Conservation (phyloP, 2,113 vertebrate species). For the Mustelus asterias region DNA sequence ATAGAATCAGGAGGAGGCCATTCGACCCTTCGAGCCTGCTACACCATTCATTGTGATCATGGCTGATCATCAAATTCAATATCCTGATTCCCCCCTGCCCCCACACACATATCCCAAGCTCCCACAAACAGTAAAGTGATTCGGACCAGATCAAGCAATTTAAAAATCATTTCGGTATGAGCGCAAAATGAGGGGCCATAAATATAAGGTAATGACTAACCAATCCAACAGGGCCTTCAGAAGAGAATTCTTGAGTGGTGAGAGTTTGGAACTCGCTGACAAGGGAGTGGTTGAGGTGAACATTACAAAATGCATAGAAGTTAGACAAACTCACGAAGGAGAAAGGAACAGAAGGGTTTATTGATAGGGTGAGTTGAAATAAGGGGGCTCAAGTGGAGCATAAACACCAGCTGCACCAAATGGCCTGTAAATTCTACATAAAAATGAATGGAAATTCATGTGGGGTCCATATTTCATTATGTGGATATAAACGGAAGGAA, state of each 20-base stretch:
- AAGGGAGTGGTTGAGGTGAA: neutral
- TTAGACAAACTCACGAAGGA: neutral
- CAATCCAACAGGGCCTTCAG: neutral
- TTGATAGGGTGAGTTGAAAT: neutral
- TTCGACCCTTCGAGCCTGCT: too few relatives aligned
- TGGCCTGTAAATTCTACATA: neutral
- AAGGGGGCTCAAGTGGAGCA: neutral
- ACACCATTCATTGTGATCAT: too few relatives aligned
- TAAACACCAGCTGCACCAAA: neutral
- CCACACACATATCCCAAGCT: neutral
- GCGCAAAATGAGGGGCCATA: neutral
- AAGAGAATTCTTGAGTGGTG: neutral
- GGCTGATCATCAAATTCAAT: too few relatives aligned
- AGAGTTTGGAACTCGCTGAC: neutral
- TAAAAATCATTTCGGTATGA: neutral
- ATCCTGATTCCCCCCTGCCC: too few relatives aligned
- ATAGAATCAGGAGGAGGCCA: too few relatives aligned
- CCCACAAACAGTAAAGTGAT: neutral
- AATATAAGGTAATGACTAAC: neutral
- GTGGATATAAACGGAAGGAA: neutral
- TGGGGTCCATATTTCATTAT: neutral
- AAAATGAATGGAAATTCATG: neutral
- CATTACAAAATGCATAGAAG: neutral
- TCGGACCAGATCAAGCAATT: neutral
- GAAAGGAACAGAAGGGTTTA: neutral